Evolutionary conservation across 2,113 vertebrate genomes (phyloP), one percentile per base, ranked within the genome.

Genomic region (Lepus timidus): DNA sequence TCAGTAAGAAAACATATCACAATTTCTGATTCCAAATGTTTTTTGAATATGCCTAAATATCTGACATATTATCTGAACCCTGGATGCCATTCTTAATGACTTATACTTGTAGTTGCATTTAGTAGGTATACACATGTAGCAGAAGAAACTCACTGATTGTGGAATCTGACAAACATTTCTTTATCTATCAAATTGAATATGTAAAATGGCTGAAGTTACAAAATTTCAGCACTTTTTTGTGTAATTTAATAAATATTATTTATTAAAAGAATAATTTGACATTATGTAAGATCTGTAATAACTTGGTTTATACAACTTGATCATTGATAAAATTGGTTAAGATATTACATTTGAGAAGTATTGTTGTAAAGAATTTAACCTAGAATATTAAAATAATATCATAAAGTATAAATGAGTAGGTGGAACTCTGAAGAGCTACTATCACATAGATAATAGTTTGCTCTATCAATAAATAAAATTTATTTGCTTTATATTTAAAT

Each of bases 181-280:
- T 94, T 31, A 84, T 22, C 27, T 39, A 84, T 33, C 58, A 84
- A 51, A 11, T 6, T 58, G 5, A 70, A 55, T 49, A 49, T 6
- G 44, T 70, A 79, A 39, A 8, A 74, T 61, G 3, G 10, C 29
- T 89, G 29, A 27, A 51, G 4, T 39, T 36, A 58, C 9, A 83
- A 88, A 79, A 33, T 71, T 27, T 0, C 73, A 82, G 25, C 1
- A 51, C 80, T 64, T 64, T 70, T 52, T 67, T 74, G 44, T 29
- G 13, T 76, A 7, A 71, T 52, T 52, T 0, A 67, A 68, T 79
- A 62, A 73, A 44, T 49, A 88, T 36, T 88, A 36, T 58, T 29
- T 81, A 49, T 62, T 61, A 61, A 94, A 85, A 51, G 84, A 49
- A 55, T 82, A 75, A 91, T 70, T 70, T 80, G 44, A 23, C 61